Percentiles rank a stretch among this genome's conserved stretches.
Evolutionary conservation across 1,140 invertebrate species (phyloP).

Genomic region (Drosophila sulfurigaster): DNA sequence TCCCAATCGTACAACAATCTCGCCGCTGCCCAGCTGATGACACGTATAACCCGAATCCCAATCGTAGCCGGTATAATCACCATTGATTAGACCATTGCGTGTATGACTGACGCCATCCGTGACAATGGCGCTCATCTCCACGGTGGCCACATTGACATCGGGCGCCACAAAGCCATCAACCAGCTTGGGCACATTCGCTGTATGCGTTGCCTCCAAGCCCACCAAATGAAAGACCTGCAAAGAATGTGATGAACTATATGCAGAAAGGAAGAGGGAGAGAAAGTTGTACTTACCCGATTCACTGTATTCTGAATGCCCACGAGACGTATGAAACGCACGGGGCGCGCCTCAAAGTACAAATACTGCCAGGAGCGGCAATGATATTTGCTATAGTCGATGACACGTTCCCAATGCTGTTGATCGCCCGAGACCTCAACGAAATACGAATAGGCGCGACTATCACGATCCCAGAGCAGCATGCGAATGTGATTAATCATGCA

Average conservation of each 20-base stretch:
- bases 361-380: constrained; percentile 98
- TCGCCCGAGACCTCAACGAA: constrained; percentile 98
- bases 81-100: constrained; percentile 98
- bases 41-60: constrained; percentile 99
- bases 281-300: constrained; percentile 89
- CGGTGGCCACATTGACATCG: constrained; percentile 95
- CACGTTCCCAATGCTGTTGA: constrained; percentile 96
- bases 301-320: constrained; percentile 98
- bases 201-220: constrained; percentile 95
- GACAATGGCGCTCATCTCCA: constrained; percentile 94
- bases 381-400: constrained; percentile 96
- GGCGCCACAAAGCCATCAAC: constrained; percentile 94
- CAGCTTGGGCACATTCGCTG: constrained; percentile 90
- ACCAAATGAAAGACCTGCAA: constrained; percentile 96
- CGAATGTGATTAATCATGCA: constrained; percentile 97
- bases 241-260: not conserved
- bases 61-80: constrained; percentile 97
- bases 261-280: no score
- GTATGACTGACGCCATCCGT: constrained; percentile 97
- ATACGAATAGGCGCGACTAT: constrained; percentile 97
- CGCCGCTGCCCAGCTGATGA: constrained; percentile 98
- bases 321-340: constrained; percentile 95
- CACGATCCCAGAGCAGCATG: constrained; percentile 97
- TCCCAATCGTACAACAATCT: constrained; percentile 97
- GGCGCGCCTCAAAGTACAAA: constrained; percentile 95